A percentile compares a stretch with the other conserved stretches of the same genome.
Conservation (phyloP, 2,888 invertebrate species). For the Monopis laevigella region DNA sequence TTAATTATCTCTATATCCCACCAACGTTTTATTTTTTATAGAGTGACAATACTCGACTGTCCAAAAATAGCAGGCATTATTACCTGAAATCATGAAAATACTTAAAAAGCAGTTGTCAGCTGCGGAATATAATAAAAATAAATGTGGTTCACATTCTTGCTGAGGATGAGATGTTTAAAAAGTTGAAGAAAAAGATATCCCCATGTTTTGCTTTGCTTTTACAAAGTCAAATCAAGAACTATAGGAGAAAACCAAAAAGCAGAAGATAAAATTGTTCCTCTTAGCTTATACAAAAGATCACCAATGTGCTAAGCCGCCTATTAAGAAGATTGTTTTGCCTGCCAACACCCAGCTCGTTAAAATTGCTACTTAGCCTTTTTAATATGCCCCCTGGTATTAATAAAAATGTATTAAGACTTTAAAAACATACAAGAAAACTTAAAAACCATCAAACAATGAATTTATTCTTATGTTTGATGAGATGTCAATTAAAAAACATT, state of each 20-base stretch:
- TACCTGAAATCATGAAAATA: background rate
- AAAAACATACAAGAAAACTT: background rate
- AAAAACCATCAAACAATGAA: background rate
- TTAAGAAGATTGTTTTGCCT: too few species aligned
- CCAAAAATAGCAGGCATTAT: background rate
- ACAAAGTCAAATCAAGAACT: too few species aligned
- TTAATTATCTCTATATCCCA: too few species aligned
- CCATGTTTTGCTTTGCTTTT: too few species aligned
- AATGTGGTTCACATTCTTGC: background rate
- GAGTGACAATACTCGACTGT: too few species aligned
- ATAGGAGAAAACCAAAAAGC: too few species aligned
- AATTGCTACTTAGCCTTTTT: too few species aligned
- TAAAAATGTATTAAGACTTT: background rate
- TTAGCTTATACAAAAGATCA: too few species aligned
- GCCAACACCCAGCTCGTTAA: too few species aligned
- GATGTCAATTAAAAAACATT: constrained; percentile 3
- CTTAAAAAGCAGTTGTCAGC: background rate
- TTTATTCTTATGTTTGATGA: constrained; percentile 7
- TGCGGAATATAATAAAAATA: background rate
- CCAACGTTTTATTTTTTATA: too few species aligned
- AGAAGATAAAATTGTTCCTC: too few species aligned
- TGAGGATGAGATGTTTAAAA: background rate
- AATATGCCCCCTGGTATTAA: background rate
- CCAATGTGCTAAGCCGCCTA: too few species aligned
- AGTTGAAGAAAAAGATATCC: background rate